Evolutionary conservation across 2,888 invertebrate genomes (phyloP).

Genomic region (Drosophila eohydei): DNA sequence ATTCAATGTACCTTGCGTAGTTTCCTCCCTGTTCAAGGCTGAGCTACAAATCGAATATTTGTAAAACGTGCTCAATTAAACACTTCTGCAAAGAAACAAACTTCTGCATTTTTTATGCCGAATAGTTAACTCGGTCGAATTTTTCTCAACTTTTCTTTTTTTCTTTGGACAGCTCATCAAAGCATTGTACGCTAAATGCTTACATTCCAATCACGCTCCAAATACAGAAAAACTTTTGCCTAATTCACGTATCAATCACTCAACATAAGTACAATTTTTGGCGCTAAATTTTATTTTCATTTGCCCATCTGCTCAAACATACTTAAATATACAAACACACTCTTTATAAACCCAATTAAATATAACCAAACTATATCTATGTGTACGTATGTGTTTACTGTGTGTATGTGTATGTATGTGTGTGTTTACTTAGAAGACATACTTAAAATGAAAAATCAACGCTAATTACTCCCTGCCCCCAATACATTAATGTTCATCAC

Average conservation of each 20-base stretch:
- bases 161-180: constrained; percentile 42
- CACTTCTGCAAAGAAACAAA: constrained; percentile 1
- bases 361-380: constrained; percentile 22
- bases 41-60: constrained; percentile 45
- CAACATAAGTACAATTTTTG: constrained; percentile 59
- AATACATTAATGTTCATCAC: constrained; percentile 31
- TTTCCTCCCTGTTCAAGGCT: neutral
- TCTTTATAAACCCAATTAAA: constrained; percentile 12
- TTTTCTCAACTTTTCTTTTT: neutral
- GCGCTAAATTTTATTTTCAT: constrained; percentile 53
- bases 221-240: constrained; percentile 46
- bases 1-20: neutral
- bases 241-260: constrained; percentile 62
- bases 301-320: constrained; percentile 27
- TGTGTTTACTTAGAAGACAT: constrained; percentile 15
- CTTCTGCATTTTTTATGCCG: constrained; percentile 7
- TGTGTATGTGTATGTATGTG: constrained; percentile 21
- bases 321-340: constrained; percentile 23
- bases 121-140: constrained; percentile 11
- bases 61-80: constrained; percentile 53
- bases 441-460: constrained; percentile 13
- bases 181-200: constrained; percentile 32
- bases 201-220: constrained; percentile 55
- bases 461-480: constrained; percentile 21
- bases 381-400: constrained; percentile 17